Percentiles rank a stretch among this genome's conserved stretches.
Evolutionary conservation across 1,140 invertebrate genomes (phyloP).

Genomic region (Zaprionus davidi): DNA sequence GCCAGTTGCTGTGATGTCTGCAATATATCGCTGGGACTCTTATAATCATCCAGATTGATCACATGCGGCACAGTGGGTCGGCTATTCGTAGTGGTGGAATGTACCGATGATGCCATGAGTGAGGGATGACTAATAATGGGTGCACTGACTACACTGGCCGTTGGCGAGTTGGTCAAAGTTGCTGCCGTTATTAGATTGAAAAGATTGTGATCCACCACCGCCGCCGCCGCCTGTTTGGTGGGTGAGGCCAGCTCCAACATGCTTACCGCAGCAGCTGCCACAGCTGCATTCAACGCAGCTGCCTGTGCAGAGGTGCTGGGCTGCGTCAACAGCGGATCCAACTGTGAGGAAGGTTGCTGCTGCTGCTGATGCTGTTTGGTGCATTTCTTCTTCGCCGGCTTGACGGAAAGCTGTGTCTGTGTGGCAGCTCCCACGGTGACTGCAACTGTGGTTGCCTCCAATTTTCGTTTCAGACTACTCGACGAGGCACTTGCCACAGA

Average conservation of each 20-base stretch:
- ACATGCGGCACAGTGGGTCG: constrained; percentile 53
- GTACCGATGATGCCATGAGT: constrained; percentile 28
- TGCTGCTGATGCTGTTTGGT: constrained; percentile 15
- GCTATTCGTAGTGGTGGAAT: constrained; percentile 53
- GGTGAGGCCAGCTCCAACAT: constrained; percentile 61
- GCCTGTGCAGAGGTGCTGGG: constrained; percentile 71
- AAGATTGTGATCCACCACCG: constrained; percentile 55
- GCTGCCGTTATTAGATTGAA: constrained; percentile 64
- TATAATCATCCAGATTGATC: constrained; percentile 78
- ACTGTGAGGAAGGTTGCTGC: constrained; percentile 16
- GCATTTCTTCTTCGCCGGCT: constrained; percentile 55
- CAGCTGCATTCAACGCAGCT: constrained; percentile 40
- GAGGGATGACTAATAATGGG: constrained; percentile 17
- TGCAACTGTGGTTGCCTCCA: constrained; percentile 20
- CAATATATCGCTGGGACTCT: constrained; percentile 70
- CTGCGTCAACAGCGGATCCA: constrained; percentile 53
- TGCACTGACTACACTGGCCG: neutral
- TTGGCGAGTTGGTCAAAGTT: constrained; percentile 16
- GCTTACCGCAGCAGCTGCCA: constrained; percentile 38
- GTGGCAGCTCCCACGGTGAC: neutral
- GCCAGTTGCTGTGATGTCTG: constrained; percentile 76
- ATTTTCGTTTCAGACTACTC: constrained; percentile 61
- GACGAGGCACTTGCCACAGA: constrained; percentile 77
- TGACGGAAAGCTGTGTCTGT: constrained; percentile 11
- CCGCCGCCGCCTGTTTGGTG: constrained; percentile 46